Conservation (phyloP, 2,113 vertebrate genomes). For the Triplophysa tibetana region DNA sequence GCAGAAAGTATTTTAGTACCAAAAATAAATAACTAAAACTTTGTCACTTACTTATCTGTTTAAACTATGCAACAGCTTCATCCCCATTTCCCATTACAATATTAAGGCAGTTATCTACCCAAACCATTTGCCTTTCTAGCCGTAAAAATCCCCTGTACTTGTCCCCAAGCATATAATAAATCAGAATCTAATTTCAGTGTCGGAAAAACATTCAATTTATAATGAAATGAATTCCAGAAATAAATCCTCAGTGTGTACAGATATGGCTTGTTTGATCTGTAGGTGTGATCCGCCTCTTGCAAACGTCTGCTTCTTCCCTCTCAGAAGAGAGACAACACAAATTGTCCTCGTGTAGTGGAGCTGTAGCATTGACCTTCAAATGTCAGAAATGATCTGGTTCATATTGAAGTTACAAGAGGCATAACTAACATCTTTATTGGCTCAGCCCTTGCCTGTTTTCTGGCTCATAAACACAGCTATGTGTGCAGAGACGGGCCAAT, state of each 20-base stretch:
- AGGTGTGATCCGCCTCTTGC: conserved; percentile 25
- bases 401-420: conserved; percentile 15
- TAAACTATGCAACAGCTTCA: not conserved
- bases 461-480: conserved; percentile 33
- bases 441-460: not conserved
- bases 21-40: no score
- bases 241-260: not conserved
- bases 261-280: conserved; percentile 33
- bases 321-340: not conserved
- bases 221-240: conserved; percentile 20
- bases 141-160: not conserved
- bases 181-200: not conserved
- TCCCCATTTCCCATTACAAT: not conserved
- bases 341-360: conserved; percentile 1
- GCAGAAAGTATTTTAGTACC: no score
- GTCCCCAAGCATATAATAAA: conserved; percentile 4
- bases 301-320: not conserved
- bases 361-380: conserved; percentile 34
- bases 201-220: not conserved
- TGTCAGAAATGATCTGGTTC: conserved; percentile 25
- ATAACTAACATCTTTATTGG: conserved; percentile 30
- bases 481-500: not conserved
- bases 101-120: conserved; percentile 9
- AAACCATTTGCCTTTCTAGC: not conserved
- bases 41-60: not conserved